Evolutionary conservation across 2,797 vertebrate species (phyloP), one percentile per base, ranked within the genome.

Genomic region (Microctenopoma steveboyesi): DNA sequence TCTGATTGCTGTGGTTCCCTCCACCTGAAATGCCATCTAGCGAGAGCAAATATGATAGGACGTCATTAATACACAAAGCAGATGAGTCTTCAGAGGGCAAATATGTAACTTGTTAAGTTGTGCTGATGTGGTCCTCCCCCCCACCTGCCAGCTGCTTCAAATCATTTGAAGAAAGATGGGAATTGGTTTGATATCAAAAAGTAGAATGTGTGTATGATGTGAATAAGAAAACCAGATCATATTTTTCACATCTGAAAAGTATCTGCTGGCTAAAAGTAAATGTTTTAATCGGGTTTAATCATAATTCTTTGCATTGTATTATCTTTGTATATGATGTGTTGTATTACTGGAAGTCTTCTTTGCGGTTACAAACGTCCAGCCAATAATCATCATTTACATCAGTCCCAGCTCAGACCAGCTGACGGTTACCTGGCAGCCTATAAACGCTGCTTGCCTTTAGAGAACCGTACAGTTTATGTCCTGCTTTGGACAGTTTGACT

Each of bases 81-180:
- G 85, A 82, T 79, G 79, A 78, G 69, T 82, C 63, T 81, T 86
- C 79, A 89, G 90, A 91, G 89, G 88, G 80, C 87, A 85, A 90
- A 85, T 70, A 64, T 89, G 76, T 82, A 77, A 86, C 88, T 86
- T 76, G 65, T 85, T 82, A 82, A 86, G 69, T 82, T 78, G 72
- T 56, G 66, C 27, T 7, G 28, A 84, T 72, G 48, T 64, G 59
- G 18, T 18, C 18, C 18, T 18, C 45, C 56, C 43, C 59, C 61
- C 51, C 61, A 69, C 71, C 79, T 73, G 67, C 58, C 59, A 65
- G 78, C 82, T 64, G 70, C 77, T 54, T 51, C 22, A 56, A 48
- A 16, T 27, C 69, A 82, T 74, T 47, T 25, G 45, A 52, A 35
- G 40, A 54, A 63, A 28, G 7, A 16, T 14, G 47, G 39, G 67